Base-by-base conservation (phyloP, 2,797 vertebrate genomes). In the Ciconia nigra region DNA sequence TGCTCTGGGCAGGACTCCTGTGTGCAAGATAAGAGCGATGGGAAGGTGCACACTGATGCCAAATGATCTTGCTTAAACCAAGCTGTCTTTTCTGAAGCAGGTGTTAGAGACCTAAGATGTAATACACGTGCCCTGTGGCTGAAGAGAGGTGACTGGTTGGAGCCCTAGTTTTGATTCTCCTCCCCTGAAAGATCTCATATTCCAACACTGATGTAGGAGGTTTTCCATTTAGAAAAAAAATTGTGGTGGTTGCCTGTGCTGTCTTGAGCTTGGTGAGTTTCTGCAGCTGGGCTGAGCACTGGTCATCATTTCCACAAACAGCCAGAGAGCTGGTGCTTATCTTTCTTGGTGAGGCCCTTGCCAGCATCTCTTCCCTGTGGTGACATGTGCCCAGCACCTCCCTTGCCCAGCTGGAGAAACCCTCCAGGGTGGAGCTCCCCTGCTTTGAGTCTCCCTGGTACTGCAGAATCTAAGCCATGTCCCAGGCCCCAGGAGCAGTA, bases 191-290 rank as follows among this genome's bases (percentile, higher is more conserved):
- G 33, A 51, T 76, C 5, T 67, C 42, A 28, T 71, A 22, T 67
- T 67, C 46, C 52, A 93, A 74, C 94, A 61, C 67, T 96, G 79
- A 90, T 26, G 7, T 58, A 24, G 74, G 31, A 25, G 58, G 18
- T 78, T 81, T 92, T 91, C 55, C 61, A 77, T 49, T 81, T 76
- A 71, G n/a, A 26, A 61, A 26, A 65, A 59, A 65, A 93, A 74
- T 62, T 77, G 92, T 97, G 95, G 94, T 96, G 95, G 92, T 83
- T 83, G 90, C 88, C 87, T 93, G 49, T 91, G 96, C 96, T 97
- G 93, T 93, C 80, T 80, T 85, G 78, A 93, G 90, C 46, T 79
- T 51, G 61, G 59, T 14, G 84, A 87, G 79, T 78, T 93, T 96
- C 89, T 96, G 92, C 86, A 97, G 57, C 39, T 69, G 83, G 59